Evolutionary conservation across 2,888 invertebrate genomes (phyloP), one percentile per base, ranked within the genome.

Genomic region (Trissoscelio sp.): DNA sequence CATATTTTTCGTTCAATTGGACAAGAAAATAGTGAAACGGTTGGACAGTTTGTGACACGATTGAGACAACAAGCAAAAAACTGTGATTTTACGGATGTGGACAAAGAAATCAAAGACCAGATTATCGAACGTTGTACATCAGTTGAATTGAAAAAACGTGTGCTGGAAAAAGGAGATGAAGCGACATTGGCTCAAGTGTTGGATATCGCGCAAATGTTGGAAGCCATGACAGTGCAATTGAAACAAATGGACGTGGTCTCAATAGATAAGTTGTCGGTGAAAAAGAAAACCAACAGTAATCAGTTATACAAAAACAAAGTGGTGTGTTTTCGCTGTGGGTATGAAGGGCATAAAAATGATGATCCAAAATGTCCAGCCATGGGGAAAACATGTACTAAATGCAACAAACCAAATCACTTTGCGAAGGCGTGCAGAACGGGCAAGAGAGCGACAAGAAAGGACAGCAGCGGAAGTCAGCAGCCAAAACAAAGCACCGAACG

Each of bases 1-100:
- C 87, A 90, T 77, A 64, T 87, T n/a, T 87, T 87, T 84, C 82
- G 87, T 12, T 80, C 78, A n/a, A 72, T 89, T 31, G 85, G 84
- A 80, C 85, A 84, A 53, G 85, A 85, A 51, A 79, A 83, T 14
- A 84, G 79, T 20, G 88, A 89, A 79, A 85, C 69, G 12, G 86
- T 90, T 46, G 84, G 85, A 20, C 87, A 87, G 51, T 89, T 86
- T 78, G 20, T 89, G 3, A 48, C 88, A 14, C 83, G 84, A 51
- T 44, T 86, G 18, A 73, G 88, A 34, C 81, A 87, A 48, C 89
- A 90, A 80, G 86, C 88, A 6, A 69, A 70, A 20, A 86, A 86
- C 60, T 88, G 88, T 81, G 72, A 77, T 55, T 89, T 88, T 18
- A 20, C 46, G 24, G 2, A 18, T 2, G 24, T 5, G 1, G 31